Percentiles rank a stretch among this genome's conserved stretches.
phyloP scores from a whole-genome alignment of 2,888 invertebrate species.

The Yponomeuta sedellus region DNA sequence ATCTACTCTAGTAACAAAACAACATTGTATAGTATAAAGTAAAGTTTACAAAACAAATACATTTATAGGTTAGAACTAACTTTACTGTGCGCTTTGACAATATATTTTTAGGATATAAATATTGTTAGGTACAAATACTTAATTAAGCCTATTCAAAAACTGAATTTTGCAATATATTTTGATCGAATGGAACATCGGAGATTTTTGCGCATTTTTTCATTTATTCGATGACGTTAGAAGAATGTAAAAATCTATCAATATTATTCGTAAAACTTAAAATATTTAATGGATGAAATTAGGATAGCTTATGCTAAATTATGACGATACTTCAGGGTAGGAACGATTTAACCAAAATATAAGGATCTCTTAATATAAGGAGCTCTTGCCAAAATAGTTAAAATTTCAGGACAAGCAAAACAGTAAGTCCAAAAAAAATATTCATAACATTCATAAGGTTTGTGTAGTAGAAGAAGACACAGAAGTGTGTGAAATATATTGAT shows the following conservation, averaged over 20 bases:
- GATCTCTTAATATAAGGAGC: too few species aligned
- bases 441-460: too few species aligned
- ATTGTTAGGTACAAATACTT: slow-evolving; percentile 14
- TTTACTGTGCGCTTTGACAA: slow-evolving; percentile 69
- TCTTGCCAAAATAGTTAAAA: too few species aligned
- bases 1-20: background rate
- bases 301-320: too few species aligned
- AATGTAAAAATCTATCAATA: background rate
- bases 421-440: too few species aligned
- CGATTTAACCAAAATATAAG: too few species aligned
- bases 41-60: slow-evolving; percentile 15
- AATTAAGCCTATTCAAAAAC: background rate
- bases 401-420: too few species aligned
- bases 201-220: background rate
- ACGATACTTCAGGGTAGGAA: too few species aligned
- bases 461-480: too few species aligned
- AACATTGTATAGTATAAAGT: background rate
- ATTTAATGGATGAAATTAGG: too few species aligned
- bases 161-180: slow-evolving; percentile 11
- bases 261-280: background rate
- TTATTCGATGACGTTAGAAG: background rate
- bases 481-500: too few species aligned
- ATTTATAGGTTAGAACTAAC: slow-evolving; percentile 37
- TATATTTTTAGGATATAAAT: slow-evolving; percentile 47
- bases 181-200: background rate